Percentiles rank a stretch among this genome's conserved stretches.
These are phyloP conservation scores for Drosophila subsilvestris DNA, from an alignment of 2,888 invertebrate species.

Conservation along the genomic window DNA sequence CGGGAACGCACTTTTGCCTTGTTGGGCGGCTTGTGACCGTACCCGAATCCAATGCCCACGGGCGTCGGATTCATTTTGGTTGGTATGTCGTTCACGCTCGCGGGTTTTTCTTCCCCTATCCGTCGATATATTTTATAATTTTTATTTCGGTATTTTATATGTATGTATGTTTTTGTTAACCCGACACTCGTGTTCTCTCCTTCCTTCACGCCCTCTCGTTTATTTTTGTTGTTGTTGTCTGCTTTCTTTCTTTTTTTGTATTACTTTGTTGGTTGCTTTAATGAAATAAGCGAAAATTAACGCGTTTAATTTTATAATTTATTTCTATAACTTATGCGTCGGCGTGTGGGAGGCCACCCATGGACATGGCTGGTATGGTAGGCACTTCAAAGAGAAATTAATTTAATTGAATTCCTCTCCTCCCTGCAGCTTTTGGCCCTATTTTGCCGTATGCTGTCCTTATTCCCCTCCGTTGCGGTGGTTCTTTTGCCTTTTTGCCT, in stretches of 20 bases:
- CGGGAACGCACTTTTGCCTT: constrained; percentile 64
- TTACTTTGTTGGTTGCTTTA: constrained; percentile 19
- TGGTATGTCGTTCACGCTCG: constrained; percentile 8
- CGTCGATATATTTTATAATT: not conserved
- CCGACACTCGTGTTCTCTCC: not conserved
- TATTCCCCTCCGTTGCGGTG: not conserved
- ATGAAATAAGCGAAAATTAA: constrained; percentile 42
- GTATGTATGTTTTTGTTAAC: not conserved
- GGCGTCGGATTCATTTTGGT: constrained; percentile 82
- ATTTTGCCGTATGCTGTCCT: too few relatives aligned
- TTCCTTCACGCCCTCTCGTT: constrained; percentile 4
- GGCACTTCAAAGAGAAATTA: constrained; percentile 38
- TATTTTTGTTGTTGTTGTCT: constrained; percentile 4
- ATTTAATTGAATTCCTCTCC: constrained; percentile 33
- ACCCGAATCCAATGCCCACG: constrained; percentile 82
- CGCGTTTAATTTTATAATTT: constrained; percentile 31
- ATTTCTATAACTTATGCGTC: not conserved
- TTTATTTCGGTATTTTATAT: not conserved
- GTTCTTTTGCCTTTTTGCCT: constrained; percentile 40
- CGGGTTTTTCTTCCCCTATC: not conserved
- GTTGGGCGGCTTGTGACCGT: constrained; percentile 71
- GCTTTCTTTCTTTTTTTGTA: constrained; percentile 11
- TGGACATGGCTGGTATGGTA: constrained; percentile 8
- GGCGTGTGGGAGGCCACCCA: too few relatives aligned
- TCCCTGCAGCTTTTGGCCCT: not conserved